Evolutionary conservation across 2,797 vertebrate species (phyloP), one percentile per base, ranked within the genome.

Genomic region (Helostoma temminkii): DNA sequence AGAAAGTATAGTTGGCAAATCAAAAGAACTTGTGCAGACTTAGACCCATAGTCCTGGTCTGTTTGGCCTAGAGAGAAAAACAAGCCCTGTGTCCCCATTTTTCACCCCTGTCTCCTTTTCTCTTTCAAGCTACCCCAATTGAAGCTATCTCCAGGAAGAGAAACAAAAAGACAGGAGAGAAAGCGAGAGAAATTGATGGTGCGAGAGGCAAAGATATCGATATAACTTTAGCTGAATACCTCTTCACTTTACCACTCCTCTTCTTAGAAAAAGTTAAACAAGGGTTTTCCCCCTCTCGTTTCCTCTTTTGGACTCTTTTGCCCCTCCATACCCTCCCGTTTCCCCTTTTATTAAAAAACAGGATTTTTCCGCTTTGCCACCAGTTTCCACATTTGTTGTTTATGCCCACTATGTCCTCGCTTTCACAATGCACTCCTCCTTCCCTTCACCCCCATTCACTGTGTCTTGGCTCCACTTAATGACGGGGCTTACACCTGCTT

Each of bases 401-500:
- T 90, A 88, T 90, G 82, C 75, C 71, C 74, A 81, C 76, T 92
- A 92, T 90, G 90, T 86, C 77, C 83, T 80, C 61, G 76, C 74
- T 83, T 86, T 89, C 85, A 92, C 90, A 93, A 86, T 80, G 67
- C 72, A 79, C 70, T 82, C 67, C 82, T 87, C 82, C 84, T 81
- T 85, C 75, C 83, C 85, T 63, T 76, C 78, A 78, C 46, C 80
- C 75, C 76, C 71, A 79, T 91, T 90, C 89, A 85, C 90, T 83
- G 83, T 89, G 91, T 93, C 91, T 92, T 91, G 87, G 86, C 85
- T 86, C 89, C 78, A 74, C 89, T 87, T 92, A 94, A 93, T 89
- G 91, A 92, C 83, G 78, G 90, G 92, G 92, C 93, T 95, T 94
- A 95, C 94, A 94, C 93, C 94, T 93, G 94, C 92, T 95, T 95